Conservation (phyloP, 2,888 invertebrate species). For the Choristoneura rosaceana region DNA sequence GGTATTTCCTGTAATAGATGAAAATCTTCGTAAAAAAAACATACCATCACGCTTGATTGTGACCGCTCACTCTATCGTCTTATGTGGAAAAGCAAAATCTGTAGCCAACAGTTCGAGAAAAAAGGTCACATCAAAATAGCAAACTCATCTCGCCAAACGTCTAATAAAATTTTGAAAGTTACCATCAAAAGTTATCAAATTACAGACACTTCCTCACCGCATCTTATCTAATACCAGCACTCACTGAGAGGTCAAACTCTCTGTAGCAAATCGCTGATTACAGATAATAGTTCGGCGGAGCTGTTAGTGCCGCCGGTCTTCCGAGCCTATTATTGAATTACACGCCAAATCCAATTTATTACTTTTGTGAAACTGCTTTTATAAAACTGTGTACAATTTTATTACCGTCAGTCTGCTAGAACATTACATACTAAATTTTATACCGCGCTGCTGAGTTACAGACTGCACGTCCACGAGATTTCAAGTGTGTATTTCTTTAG, state of each 20-base stretch:
- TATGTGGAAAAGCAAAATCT: not conserved
- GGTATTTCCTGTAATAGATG: too few relatives aligned
- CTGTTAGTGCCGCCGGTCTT: slow-evolving; percentile 80
- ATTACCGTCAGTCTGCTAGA: slow-evolving; percentile 65
- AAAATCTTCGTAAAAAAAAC: too few relatives aligned
- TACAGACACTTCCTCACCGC: slow-evolving; percentile 55
- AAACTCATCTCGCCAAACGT: slow-evolving; percentile 18
- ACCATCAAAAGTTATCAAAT: slow-evolving; percentile 54
- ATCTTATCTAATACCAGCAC: slow-evolving; percentile 45
- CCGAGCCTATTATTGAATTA: slow-evolving; percentile 78
- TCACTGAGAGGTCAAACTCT: slow-evolving; percentile 66
- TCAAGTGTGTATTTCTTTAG: slow-evolving; percentile 51
- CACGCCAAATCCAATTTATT: slow-evolving; percentile 73
- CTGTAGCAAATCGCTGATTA: slow-evolving; percentile 77
- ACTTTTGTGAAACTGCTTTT: slow-evolving; percentile 64
- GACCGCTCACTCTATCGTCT: too few relatives aligned
- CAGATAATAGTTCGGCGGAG: slow-evolving; percentile 67
- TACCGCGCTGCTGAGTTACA: slow-evolving; percentile 49
- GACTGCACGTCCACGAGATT: slow-evolving; percentile 34
- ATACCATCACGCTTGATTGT: too few relatives aligned
- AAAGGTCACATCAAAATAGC: slow-evolving; percentile 16
- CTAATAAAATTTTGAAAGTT: slow-evolving; percentile 55
- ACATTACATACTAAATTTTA: slow-evolving; percentile 59
- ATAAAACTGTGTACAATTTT: slow-evolving; percentile 66
- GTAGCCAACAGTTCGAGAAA: not conserved